Base-by-base conservation (phyloP, 2,797 vertebrate genomes). In the Chromis chromis region DNA sequence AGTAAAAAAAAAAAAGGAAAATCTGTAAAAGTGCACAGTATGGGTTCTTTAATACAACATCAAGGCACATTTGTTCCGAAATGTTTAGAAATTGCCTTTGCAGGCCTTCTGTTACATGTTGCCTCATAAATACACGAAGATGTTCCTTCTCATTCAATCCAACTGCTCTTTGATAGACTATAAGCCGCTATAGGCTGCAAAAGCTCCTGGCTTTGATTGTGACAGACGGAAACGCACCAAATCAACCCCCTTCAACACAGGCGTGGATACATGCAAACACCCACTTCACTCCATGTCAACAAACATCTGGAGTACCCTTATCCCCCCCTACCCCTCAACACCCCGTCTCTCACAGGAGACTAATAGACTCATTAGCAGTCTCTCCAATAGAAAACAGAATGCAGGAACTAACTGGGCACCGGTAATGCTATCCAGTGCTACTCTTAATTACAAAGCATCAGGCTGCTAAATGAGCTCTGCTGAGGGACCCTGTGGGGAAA, bases 291-390 rank as follows among this genome's bases (percentile, higher is more conserved):
- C 87, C 89, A 86, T 91, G 81, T 88, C 82, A 90, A 57, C 82
- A 89, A 91, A 93, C 92, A 92, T 88, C 92, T 94, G 88, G 56
- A 24, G 49, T 76, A 62, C 67, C 77, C 48, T 83, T 87, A 86
- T 69, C 50, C 66, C 40, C 24, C 21, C n/a, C 6, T 21, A 66
- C 39, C 64, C 17, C 42, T 50, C 6, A 19, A 22, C 24, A 65
- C n/a, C 61, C 7, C 39, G 57, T 86, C 93, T 84, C 84, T 91
- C 76, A 80, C 79, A 89, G 84, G 90, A 94, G 95, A 94, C 79
- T 92, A 91, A 92, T 79, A 77, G 83, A 93, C 82, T 95, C 76
- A 78, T 94, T 95, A 93, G 88, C 80, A 83, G 33, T 65, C 74
- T 82, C 76, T 88, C 82, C 71, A 74, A 85, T 89, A 91, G 74